These are phyloP conservation scores for Ophiothrix spiculata DNA, from an alignment of 35 echinoderm and acorn worm species.

Conservation along the genomic window DNA sequence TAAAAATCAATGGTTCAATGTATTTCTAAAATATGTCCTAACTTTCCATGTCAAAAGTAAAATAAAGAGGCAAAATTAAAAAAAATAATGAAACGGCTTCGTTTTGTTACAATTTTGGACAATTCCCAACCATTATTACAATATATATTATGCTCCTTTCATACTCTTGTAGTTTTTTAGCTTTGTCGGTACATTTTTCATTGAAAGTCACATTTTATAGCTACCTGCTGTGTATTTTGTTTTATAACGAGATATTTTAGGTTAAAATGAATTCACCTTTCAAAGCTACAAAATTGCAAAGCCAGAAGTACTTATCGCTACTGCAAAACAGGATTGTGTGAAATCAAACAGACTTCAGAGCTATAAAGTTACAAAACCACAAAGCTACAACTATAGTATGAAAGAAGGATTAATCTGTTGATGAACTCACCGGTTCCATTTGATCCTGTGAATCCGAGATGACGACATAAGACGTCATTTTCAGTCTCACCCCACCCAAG, in stretches of 20 bases:
- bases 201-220: no score
- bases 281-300: no score
- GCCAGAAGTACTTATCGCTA: no score
- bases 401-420: not conserved
- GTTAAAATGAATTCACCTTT: not conserved
- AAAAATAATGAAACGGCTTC: no score
- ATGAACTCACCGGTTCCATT: not conserved
- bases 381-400: not conserved
- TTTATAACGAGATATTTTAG: no score
- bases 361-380: not conserved
- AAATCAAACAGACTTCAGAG: not conserved
- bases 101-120: no score
- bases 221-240: no score
- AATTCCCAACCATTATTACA: no score
- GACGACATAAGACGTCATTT: not conserved
- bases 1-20: not conserved
- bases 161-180: no score
- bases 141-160: no score
- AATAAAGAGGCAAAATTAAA: not conserved
- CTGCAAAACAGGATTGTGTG: no score
- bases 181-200: no score
- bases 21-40: not conserved
- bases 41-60: not conserved
- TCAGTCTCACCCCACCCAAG: conserved; percentile 9
- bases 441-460: not conserved